Base-by-base conservation (phyloP, 2,113 vertebrate species). In the Barnardius zonarius region DNA sequence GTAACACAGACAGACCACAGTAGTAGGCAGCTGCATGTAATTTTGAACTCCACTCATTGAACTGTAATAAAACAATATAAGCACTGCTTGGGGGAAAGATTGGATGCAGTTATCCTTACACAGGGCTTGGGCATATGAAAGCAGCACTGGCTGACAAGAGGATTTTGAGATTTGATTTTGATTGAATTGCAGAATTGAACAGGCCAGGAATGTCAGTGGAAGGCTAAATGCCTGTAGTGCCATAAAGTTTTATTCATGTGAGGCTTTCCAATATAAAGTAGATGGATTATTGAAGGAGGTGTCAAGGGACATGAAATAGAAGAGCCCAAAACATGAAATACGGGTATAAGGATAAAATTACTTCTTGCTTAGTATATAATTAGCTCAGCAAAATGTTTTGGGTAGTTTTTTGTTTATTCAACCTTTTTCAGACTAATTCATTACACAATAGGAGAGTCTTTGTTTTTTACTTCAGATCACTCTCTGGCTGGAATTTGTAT, bases 51-150 rank as follows among this genome's bases (percentile, higher is more conserved):
- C 97, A 97, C 98, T 98, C 98, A 98, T 98, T 99, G 98, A 98
- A 98, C 98, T 99, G 98, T 98, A 98, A 98, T 98, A 98, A 99
- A 98, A 98, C 98, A 98, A 98, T 98, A 98, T 98, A 98, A 98
- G 98, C 98, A 98, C 97, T 97, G 98, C 98, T 98, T 97, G 97
- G 97, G 98, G 98, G 97, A 97, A 97, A 97, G 98, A 97, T 98
- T 98, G 98, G 98, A 98, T 97, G 98, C 97, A 97, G 97, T 98
- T 98, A 97, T 98, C 98, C 97, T 97, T 97, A 96, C 97, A 98
- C 98, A 97, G 98, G 97, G 96, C 97, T 97, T 39, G 89, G 97
- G 97, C 98, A 97, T 97, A 97, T 97, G 98, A 98, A 98, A 98
- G 97, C 97, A 97, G 97, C 64, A 94, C 98, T 95, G 98, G 97